Percentiles rank a stretch among this genome's conserved stretches.
Evolutionary conservation across 2,113 vertebrate genomes (phyloP).

Genomic region (Mionectes macconnelli): DNA sequence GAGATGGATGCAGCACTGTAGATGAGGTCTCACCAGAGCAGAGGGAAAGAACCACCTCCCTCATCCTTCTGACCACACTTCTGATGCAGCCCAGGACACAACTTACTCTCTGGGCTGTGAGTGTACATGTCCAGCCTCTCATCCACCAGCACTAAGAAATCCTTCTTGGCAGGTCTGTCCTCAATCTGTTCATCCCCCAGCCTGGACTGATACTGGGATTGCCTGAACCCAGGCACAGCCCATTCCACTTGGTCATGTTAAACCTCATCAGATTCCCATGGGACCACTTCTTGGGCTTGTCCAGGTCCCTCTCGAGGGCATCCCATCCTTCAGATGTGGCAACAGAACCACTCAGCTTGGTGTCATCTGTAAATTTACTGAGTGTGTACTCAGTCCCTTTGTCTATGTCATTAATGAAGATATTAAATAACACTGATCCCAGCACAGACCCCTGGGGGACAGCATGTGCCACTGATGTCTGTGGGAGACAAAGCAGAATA

Average conservation of each 20-base stretch:
- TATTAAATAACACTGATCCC: not conserved
- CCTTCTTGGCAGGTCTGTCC: not conserved
- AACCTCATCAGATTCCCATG: not conserved
- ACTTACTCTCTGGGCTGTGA: not conserved
- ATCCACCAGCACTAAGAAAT: not conserved
- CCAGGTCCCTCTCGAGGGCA: not conserved
- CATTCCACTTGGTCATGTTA: not conserved
- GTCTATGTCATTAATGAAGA: not conserved
- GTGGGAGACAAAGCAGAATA: too few species aligned
- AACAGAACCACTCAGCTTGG: not conserved
- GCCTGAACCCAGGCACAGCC: not conserved
- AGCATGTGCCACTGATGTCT: not conserved
- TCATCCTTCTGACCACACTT: not conserved
- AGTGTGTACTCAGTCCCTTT: not conserved
- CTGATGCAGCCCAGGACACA: not conserved
- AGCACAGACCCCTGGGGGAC: too few species aligned
- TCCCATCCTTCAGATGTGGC: not conserved
- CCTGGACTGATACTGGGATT: rapidly evolving
- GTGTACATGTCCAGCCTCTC: not conserved
- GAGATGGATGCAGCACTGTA: not conserved
- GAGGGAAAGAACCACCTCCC: not conserved
- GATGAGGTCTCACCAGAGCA: not conserved
- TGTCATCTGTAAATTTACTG: not conserved
- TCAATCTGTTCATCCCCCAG: not conserved
- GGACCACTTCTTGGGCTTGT: rapidly evolving